Percentiles rank a stretch among this genome's conserved stretches.
Conservation (phyloP, 2,113 vertebrate genomes). For the Pomatostomus ruficeps region DNA sequence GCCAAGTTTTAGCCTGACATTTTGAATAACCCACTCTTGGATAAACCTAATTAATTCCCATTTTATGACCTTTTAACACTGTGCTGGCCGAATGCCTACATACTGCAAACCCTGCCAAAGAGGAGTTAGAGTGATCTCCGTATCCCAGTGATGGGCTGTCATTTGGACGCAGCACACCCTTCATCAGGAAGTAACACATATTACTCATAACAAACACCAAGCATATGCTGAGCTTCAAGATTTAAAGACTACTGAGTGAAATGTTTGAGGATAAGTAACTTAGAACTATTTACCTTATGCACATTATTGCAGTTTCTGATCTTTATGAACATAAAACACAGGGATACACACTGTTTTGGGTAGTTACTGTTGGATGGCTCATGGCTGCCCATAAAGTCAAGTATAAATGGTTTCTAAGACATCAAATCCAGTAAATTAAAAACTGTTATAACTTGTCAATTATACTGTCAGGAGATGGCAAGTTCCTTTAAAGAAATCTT, state of each 20-base stretch:
- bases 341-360: fast-evolving
- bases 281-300: neutral
- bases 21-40: neutral
- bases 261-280: neutral
- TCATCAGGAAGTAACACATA: neutral
- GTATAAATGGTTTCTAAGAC: neutral
- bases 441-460: neutral
- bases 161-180: neutral
- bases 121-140: neutral
- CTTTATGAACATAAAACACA: neutral
- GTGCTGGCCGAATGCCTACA: neutral
- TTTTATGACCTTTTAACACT: neutral
- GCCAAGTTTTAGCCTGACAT: neutral
- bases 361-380: neutral
- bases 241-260: neutral
- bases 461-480: neutral
- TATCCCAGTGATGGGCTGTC: neutral
- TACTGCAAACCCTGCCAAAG: neutral
- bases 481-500: neutral
- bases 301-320: neutral
- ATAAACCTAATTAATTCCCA: neutral
- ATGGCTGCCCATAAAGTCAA: neutral
- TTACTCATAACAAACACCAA: neutral
- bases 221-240: neutral
- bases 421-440: neutral